Conservation (phyloP, 2,888 invertebrate genomes). For the Esperia sulphurella region DNA sequence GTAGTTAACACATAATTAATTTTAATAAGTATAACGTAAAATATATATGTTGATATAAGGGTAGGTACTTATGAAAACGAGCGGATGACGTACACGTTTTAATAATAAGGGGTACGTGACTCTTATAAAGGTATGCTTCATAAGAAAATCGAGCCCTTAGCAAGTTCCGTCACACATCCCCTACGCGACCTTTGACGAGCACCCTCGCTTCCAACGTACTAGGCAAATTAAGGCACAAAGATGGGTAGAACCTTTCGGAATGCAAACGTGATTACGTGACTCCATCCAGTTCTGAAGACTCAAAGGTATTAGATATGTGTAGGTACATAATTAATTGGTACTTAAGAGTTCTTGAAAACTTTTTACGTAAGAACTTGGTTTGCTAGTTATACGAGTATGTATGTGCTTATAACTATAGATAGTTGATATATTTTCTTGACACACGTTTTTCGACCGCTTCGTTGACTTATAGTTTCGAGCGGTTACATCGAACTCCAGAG, state of each 20-base stretch:
- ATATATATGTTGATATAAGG: no score
- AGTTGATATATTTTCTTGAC: no score
- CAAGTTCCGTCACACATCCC: neutral
- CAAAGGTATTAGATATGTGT: no score
- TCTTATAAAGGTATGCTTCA: neutral
- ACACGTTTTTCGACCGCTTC: no score
- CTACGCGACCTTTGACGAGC: neutral
- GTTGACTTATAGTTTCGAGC: no score
- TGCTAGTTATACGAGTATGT: no score
- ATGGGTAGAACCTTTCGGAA: neutral
- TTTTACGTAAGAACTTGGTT: neutral
- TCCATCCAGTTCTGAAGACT: slow-evolving; percentile 1
- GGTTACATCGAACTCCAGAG: no score
- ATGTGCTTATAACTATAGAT: no score
- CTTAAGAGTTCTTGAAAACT: neutral
- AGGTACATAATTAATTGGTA: neutral
- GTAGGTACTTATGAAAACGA: neutral
- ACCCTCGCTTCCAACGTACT: neutral
- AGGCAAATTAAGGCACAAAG: slow-evolving; percentile 1
- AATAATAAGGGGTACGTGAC: neutral
- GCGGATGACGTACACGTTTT: neutral
- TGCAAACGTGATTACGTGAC: slow-evolving; percentile 4
- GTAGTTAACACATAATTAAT: no score
- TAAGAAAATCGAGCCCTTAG: neutral
- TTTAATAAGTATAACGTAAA: no score